Percentiles rank a stretch among this genome's conserved stretches.
phyloP scores from a whole-genome alignment of 2,113 vertebrate genomes.

The Regulus satrapa region DNA sequence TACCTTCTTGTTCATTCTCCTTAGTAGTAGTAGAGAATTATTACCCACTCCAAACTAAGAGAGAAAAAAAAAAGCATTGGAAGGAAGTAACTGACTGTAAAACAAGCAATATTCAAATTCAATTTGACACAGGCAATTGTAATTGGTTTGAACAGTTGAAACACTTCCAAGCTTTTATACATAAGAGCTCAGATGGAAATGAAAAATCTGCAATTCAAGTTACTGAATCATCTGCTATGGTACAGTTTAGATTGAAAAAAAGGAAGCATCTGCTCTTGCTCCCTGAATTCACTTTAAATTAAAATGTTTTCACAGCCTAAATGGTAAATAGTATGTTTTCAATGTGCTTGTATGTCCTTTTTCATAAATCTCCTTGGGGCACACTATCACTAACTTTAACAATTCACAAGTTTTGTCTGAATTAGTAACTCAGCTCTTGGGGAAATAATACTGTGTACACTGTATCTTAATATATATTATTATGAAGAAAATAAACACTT shows the following conservation, averaged over 20 bases:
- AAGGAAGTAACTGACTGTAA: neutral
- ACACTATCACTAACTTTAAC: neutral
- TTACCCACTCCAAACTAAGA: neutral
- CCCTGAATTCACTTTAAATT: neutral
- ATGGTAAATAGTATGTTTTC: neutral
- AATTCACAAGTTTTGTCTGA: neutral
- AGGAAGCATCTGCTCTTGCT: neutral
- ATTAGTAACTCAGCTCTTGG: neutral
- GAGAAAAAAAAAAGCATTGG: neutral
- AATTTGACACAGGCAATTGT: neutral
- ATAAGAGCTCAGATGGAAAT: neutral
- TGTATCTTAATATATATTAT: neutral
- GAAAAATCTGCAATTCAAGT: neutral
- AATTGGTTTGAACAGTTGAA: constrained; percentile 31
- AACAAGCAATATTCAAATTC: constrained; percentile 8
- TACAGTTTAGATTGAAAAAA: neutral
- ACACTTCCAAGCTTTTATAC: neutral
- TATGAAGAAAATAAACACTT: neutral
- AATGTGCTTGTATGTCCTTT: neutral
- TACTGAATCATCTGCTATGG: neutral
- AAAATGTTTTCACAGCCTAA: constrained; percentile 21
- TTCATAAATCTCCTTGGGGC: neutral
- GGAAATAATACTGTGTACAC: neutral
- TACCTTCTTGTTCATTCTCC: neutral
- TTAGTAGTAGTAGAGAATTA: neutral